Percentiles rank a stretch among this genome's conserved stretches.
These are phyloP conservation scores for Antheraea pernyi DNA, from an alignment of 1,140 invertebrate species.

Conservation along the genomic window DNA sequence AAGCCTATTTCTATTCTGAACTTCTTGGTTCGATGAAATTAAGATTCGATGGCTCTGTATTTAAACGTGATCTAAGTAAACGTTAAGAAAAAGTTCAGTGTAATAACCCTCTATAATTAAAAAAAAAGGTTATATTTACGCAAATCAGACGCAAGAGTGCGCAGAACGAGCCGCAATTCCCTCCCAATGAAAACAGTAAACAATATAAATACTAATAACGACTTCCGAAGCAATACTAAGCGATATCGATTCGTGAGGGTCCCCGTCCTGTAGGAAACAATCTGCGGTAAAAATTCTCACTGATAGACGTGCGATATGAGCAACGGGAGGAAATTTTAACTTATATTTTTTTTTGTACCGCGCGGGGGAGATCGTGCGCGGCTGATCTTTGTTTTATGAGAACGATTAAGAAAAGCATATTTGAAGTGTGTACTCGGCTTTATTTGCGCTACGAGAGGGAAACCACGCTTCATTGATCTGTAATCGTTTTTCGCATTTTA, in stretches of 20 bases:
- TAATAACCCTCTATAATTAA: background rate
- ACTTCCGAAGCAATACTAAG: conserved; percentile 38
- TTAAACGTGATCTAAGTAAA: background rate
- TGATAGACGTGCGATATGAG: conserved; percentile 61
- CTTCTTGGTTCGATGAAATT: no score
- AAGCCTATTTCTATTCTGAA: no score
- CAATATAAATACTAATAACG: conserved; percentile 38
- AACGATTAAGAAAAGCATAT: conserved; percentile 80
- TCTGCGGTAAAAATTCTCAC: conserved; percentile 62
- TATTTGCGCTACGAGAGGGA: conserved; percentile 72
- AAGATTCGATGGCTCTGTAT: background rate
- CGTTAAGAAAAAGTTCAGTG: background rate
- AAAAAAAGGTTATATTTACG: conserved; percentile 21
- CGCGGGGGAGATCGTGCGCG: conserved; percentile 53
- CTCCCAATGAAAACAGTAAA: conserved; percentile 33
- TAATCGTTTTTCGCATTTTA: conserved; percentile 77
- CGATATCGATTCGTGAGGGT: conserved; percentile 56
- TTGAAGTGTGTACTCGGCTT: conserved; percentile 76
- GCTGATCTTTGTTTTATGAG: conserved; percentile 79
- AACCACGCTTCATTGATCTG: conserved; percentile 75
- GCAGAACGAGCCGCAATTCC: conserved; percentile 43
- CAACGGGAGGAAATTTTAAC: conserved; percentile 54
- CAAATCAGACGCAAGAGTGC: conserved; percentile 37
- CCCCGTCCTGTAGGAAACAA: conserved; percentile 48
- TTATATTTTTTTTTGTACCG: conserved; percentile 40